Evolutionary conservation across 1,140 invertebrate genomes (phyloP).

Genomic region (Medauroidea extradentata): DNA sequence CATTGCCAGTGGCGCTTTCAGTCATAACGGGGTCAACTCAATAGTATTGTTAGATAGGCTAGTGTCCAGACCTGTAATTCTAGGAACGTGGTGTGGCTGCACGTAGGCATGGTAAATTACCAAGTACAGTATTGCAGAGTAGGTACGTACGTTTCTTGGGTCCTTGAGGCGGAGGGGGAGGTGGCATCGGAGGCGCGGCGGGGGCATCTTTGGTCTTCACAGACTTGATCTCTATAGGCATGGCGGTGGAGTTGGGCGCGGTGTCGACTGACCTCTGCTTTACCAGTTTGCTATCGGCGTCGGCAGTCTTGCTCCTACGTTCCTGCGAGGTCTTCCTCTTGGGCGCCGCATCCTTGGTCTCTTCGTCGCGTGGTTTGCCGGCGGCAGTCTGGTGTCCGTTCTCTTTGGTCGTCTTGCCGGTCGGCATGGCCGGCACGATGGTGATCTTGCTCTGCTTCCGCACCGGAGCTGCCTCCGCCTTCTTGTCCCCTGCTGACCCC

Average conservation of each 20-base stretch:
- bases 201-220: constrained; percentile 5
- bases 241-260: no score
- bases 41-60: no score
- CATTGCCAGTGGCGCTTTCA: no score
- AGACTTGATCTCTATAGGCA: no score
- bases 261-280: no score
- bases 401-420: neutral
- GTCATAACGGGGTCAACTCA: no score
- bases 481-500: constrained; percentile 36
- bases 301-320: neutral
- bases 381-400: constrained; percentile 1
- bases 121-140: no score
- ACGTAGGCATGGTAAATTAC: no score
- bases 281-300: no score
- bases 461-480: constrained; percentile 19
- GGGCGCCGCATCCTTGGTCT: neutral
- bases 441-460: constrained; percentile 48
- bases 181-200: constrained; percentile 15
- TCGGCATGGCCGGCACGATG: constrained; percentile 42
- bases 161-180: constrained; percentile 11
- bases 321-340: neutral
- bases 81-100: no score
- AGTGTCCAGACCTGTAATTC: no score
- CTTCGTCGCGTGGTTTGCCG: neutral
- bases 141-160: neutral